phyloP scores from a whole-genome alignment of 2,797 vertebrate genomes.

The Falco biarmicus region DNA sequence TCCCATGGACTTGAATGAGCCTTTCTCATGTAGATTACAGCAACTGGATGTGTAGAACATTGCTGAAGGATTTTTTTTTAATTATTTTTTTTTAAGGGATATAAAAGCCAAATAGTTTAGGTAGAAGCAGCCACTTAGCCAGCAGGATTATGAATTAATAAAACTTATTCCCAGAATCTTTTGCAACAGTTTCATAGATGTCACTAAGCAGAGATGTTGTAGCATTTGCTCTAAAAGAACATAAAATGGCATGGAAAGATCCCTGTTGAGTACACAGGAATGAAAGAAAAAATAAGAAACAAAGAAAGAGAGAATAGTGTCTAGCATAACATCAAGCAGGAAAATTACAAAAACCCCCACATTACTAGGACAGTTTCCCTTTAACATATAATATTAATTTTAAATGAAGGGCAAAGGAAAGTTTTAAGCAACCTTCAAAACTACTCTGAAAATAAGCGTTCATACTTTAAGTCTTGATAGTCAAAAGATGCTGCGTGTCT shows the following conservation, averaged over 20 bases:
- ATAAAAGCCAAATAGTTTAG: conserved; percentile 2
- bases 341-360: conserved; percentile 22
- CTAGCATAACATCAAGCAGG: not conserved
- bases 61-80: not conserved
- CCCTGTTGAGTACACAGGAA: not conserved
- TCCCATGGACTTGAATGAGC: not conserved
- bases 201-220: not conserved
- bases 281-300: not conserved
- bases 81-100: not conserved
- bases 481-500: not conserved
- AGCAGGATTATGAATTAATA: conserved; percentile 8
- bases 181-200: not conserved
- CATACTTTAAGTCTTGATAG: not conserved
- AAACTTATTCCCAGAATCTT: not conserved
- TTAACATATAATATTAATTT: conserved; percentile 45
- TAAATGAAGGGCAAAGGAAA: conserved; percentile 45
- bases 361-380: conserved; percentile 26
- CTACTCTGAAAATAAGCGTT: not conserved
- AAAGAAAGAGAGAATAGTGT: conserved; percentile 5
- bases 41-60: not conserved
- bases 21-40: not conserved
- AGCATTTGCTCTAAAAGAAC: conserved; percentile 20
- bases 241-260: conserved; percentile 3
- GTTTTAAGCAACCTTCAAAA: conserved; percentile 48
- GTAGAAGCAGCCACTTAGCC: not conserved